phyloP scores from a whole-genome alignment of 2,113 vertebrate genomes.

The Odontophorus gujanensis region DNA sequence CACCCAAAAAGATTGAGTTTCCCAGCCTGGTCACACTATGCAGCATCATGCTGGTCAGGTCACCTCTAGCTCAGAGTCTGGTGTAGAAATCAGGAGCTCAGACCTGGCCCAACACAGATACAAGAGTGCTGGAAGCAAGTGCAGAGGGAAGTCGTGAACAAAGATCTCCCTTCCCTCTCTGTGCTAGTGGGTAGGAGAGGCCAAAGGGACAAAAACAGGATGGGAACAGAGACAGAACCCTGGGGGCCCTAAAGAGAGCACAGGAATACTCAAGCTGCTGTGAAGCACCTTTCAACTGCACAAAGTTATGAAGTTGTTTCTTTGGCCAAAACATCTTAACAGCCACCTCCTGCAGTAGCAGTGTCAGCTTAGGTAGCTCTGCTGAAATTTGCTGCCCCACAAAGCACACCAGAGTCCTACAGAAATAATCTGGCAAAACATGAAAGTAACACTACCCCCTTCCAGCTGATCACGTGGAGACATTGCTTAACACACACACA shows the following conservation, averaged over 20 bases:
- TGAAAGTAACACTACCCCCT: conserved; percentile 59
- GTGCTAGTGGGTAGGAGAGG: not conserved
- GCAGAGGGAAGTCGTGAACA: not conserved
- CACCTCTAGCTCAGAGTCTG: not conserved
- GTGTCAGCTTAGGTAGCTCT: not conserved
- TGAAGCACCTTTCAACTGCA: not conserved
- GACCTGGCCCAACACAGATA: not conserved
- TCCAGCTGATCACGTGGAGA: conserved; percentile 61
- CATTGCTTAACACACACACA: conserved; percentile 50
- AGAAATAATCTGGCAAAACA: conserved; percentile 56
- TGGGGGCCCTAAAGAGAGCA: not conserved
- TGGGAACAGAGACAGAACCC: not conserved
- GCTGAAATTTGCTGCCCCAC: not conserved
- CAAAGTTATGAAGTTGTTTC: not conserved
- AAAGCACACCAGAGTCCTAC: conserved; percentile 64
- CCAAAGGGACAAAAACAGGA: not conserved
- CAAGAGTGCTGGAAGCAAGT: not conserved
- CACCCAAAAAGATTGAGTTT: not conserved
- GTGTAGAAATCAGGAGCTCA: not conserved
- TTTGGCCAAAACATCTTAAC: not conserved
- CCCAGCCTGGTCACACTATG: not conserved
- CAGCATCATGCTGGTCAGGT: not conserved
- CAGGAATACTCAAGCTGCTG: not conserved
- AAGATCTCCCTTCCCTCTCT: not conserved
- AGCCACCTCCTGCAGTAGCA: not conserved